Evolutionary conservation across 64 coral and sea anemone species (phyloP).

Genomic region (Acropora yongei): DNA sequence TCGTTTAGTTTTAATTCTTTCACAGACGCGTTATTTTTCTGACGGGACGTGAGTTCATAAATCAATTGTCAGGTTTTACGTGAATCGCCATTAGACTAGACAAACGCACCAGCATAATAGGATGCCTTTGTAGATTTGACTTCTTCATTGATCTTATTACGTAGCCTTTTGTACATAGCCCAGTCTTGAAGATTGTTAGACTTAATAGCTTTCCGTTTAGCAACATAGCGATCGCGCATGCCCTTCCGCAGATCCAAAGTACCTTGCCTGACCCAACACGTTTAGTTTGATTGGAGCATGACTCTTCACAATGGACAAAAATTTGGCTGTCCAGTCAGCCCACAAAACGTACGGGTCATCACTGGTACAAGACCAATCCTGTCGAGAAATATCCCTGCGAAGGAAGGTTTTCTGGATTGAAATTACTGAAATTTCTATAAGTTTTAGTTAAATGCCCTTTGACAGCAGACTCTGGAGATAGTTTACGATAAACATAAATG

Average conservation of each 20-base stretch:
- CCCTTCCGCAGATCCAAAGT: too few species aligned
- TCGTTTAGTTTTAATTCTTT: too few species aligned
- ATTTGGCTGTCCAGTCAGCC: neutral
- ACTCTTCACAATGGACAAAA: neutral
- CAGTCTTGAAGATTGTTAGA: neutral
- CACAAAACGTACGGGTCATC: neutral
- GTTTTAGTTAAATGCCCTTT: too few species aligned
- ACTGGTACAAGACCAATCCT: slow-evolving; percentile 5
- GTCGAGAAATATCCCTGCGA: neutral
- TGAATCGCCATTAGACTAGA: too few species aligned
- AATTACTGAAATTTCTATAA: too few species aligned
- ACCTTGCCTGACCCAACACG: too few species aligned
- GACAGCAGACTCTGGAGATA: too few species aligned
- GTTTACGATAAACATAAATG: too few species aligned
- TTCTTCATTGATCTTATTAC: neutral
- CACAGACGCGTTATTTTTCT: neutral
- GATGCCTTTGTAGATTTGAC: neutral
- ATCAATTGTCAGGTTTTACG: too few species aligned
- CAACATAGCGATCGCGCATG: neutral
- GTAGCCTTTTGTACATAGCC: neutral
- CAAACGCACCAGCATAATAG: neutral
- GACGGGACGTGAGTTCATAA: too few species aligned
- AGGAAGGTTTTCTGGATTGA: neutral
- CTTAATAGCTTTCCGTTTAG: too few species aligned
- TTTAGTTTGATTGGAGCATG: too few species aligned